Base-by-base conservation (phyloP, 1,140 invertebrate species). In the Scaptomyza montana region DNA sequence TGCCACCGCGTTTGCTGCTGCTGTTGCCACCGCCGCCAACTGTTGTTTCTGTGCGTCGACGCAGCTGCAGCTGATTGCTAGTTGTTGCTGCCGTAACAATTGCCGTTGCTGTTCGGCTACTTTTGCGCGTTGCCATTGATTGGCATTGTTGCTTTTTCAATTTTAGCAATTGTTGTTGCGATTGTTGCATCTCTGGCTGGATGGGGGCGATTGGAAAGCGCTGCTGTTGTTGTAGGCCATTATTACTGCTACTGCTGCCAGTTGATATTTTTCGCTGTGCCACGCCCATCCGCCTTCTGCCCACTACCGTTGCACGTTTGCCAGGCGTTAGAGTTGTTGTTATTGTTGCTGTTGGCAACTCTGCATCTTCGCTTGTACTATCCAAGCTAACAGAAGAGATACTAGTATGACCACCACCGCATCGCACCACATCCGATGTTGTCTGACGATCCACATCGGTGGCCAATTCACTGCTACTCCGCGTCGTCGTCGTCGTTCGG, bases 401-500 rank as follows among this genome's bases (percentile, higher is more conserved):
- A 39, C 89, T 90, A n/a, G 74, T 59, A 6, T 79, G 78, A 1
- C 74, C 74, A 9, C 33, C 33, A 36, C 39, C 12, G 39, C 39
- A 3, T 8, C 80, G 54, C 5, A 33, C 30, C 0, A 57, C 60
- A 68, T 92, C 89, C 2, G 80, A 84, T 10, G 91, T 90, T 9
- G 89, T 91, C 30, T 93, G 65, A 85, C 93, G 19, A 92, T 94
- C 55, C 85, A 93, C 54, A 80, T 93, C 79, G 76, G 93, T 92
- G 13, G 75, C 62, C 12, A 85, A 36, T 12, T 91, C 91, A 47
- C 90, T 91, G 62, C 93, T 94, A 0, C 93, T 93, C 10, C 95
- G 94, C 1, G 61, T 60, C 21, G 94, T 94, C 36, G 94, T 93
- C 21, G 94, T 94, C 33, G 94, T 93, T 67, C 94, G 94, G 0